A percentile compares a stretch with the other conserved stretches of the same genome.
Evolutionary conservation across 2,113 vertebrate species (phyloP).

Genomic region (Maccullochella peelii): DNA sequence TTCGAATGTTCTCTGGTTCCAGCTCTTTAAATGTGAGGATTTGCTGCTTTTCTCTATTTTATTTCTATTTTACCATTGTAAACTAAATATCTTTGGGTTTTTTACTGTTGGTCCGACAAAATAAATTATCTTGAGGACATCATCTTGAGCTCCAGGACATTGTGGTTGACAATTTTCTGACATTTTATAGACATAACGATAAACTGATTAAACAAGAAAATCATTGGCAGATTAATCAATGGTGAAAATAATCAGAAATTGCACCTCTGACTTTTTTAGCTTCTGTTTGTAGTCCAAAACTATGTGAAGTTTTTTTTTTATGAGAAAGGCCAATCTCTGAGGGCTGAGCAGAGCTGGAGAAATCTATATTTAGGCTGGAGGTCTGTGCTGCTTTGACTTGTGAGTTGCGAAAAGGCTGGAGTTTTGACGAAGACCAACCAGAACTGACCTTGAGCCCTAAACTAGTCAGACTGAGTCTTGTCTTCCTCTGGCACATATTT

Average conservation of each 20-base stretch:
- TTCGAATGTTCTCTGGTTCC: background rate
- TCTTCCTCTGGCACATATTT: conserved; percentile 32
- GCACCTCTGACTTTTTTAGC: background rate
- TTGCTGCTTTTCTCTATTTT: background rate
- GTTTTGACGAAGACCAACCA: conserved; percentile 27
- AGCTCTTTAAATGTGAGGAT: background rate
- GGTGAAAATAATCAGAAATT: background rate
- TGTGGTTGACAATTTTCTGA: background rate
- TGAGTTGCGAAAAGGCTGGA: conserved; percentile 34
- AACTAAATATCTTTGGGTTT: background rate
- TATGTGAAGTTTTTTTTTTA: background rate
- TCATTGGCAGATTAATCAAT: background rate
- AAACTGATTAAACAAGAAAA: background rate
- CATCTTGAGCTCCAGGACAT: background rate
- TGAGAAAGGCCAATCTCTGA: background rate
- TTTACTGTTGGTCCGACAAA: background rate
- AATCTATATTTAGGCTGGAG: conserved; percentile 54
- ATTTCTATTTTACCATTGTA: background rate
- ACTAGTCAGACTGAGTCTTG: background rate
- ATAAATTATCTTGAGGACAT: too few species aligned
- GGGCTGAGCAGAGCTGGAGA: conserved; percentile 3
- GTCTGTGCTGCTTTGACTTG: conserved; percentile 38
- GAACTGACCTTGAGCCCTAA: conserved; percentile 31
- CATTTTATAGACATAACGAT: background rate
- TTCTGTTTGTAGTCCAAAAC: background rate